These are phyloP conservation scores for Caenorhabditis virilis DNA, from an alignment of 2,888 invertebrate species.

Conservation along the genomic window DNA sequence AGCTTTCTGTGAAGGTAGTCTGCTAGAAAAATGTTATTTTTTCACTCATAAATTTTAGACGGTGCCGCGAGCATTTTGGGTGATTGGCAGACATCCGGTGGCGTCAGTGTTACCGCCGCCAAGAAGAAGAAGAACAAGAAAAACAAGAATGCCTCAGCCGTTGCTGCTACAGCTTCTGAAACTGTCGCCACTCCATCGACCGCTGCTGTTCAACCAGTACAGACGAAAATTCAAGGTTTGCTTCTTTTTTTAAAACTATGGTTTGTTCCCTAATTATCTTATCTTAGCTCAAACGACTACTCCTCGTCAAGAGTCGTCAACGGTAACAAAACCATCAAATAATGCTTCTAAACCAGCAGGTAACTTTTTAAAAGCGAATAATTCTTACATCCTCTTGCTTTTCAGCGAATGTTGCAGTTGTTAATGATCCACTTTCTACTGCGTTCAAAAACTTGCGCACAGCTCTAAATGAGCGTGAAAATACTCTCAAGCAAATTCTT, in stretches of 20 bases:
- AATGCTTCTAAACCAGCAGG: conserved; percentile 15
- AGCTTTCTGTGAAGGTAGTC: conserved; percentile 70
- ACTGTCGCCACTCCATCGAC: conserved; percentile 14
- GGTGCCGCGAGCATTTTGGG: conserved; percentile 61
- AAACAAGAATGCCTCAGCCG: conserved; percentile 32
- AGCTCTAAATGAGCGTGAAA: conserved; percentile 51
- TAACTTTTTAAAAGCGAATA: background rate
- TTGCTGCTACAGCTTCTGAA: conserved; percentile 6
- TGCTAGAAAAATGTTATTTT: background rate
- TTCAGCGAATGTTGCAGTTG: conserved; percentile 12
- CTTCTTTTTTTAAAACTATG: background rate
- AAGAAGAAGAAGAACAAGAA: conserved; percentile 59
- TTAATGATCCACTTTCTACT: conserved; percentile 16
- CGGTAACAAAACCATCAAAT: conserved; percentile 32
- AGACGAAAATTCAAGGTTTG: conserved; percentile 3
- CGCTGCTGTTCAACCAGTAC: conserved; percentile 5
- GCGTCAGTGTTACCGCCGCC: conserved; percentile 29
- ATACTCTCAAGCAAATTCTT: conserved; percentile 30
- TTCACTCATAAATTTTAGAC: conserved; percentile 33
- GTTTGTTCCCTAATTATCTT: background rate
- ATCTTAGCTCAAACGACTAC: conserved; percentile 22
- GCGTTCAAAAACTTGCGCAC: conserved; percentile 26
- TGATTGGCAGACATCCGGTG: conserved; percentile 58
- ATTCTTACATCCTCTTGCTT: background rate
- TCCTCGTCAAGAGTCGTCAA: conserved; percentile 25